Conservation (phyloP, 2,888 invertebrate species). For the Lithophane ornitopus region DNA sequence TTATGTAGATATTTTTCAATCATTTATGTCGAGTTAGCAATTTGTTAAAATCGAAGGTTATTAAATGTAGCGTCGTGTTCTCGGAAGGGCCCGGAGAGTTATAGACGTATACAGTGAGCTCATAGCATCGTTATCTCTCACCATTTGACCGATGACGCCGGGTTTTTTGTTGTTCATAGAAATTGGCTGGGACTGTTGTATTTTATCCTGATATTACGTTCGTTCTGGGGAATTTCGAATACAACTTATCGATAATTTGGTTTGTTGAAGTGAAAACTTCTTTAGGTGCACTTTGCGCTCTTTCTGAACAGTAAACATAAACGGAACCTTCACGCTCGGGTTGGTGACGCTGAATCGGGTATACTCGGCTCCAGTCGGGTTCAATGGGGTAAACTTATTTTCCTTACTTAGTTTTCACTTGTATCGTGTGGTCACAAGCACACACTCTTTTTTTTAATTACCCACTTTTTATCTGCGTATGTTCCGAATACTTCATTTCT, state of each 20-base stretch:
- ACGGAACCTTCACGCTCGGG: neutral
- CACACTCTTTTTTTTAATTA: neutral
- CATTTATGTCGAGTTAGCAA: constrained; percentile 4
- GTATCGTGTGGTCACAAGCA: too few relatives aligned
- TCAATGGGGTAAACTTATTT: too few relatives aligned
- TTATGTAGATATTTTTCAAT: neutral
- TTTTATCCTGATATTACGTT: neutral
- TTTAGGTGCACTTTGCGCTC: neutral
- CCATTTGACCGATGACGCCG: neutral
- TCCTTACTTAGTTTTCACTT: too few relatives aligned
- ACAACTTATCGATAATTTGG: neutral
- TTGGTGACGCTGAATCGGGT: neutral
- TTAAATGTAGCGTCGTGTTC: constrained; percentile 27
- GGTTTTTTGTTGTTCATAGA: constrained; percentile 38
- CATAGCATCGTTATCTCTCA: constrained; percentile 23
- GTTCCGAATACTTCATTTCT: neutral
- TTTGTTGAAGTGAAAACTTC: neutral
- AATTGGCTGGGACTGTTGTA: constrained; percentile 8
- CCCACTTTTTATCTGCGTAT: neutral
- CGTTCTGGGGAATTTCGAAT: neutral
- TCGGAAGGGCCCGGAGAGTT: constrained; percentile 41
- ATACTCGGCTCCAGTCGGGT: neutral
- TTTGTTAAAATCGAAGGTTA: constrained; percentile 32
- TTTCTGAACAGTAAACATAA: neutral
- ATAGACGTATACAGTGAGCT: constrained; percentile 16